phyloP scores from a whole-genome alignment of 2,888 invertebrate species.

The Alentia gelatinosa region DNA sequence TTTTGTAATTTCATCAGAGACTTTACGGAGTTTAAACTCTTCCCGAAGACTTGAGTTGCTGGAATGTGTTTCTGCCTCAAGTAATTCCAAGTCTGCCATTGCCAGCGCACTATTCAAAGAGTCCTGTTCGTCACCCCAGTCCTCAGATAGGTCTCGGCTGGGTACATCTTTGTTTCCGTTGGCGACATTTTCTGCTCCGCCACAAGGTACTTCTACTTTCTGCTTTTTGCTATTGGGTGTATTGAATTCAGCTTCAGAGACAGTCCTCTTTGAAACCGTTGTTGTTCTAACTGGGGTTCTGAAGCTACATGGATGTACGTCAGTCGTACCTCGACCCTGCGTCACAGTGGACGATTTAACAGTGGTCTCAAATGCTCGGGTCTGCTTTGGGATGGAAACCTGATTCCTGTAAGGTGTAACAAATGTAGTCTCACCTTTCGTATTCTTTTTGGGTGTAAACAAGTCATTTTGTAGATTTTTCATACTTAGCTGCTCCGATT shows the following conservation, averaged over 20 bases:
- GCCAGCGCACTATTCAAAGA: background rate
- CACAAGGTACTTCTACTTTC: background rate
- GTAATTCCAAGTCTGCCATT: background rate
- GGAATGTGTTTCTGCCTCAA: background rate
- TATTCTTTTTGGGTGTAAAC: background rate
- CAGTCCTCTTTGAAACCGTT: background rate
- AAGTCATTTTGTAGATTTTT: background rate
- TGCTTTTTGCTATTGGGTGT: background rate
- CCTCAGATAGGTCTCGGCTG: background rate
- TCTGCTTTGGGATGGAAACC: background rate
- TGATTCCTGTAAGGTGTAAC: background rate
- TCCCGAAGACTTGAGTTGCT: background rate
- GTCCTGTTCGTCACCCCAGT: slow-evolving; percentile 20
- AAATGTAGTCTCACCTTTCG: background rate
- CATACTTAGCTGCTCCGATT: background rate
- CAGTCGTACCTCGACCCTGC: no score
- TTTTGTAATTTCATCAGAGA: background rate
- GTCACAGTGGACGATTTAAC: no score
- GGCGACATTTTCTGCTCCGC: background rate
- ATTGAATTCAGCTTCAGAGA: background rate
- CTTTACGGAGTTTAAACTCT: background rate
- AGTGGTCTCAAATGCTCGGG: no score
- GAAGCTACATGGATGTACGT: background rate
- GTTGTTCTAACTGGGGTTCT: background rate
- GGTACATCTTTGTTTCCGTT: background rate